phyloP scores from a whole-genome alignment of 2,113 vertebrate species.

The Struthidea cinerea region DNA sequence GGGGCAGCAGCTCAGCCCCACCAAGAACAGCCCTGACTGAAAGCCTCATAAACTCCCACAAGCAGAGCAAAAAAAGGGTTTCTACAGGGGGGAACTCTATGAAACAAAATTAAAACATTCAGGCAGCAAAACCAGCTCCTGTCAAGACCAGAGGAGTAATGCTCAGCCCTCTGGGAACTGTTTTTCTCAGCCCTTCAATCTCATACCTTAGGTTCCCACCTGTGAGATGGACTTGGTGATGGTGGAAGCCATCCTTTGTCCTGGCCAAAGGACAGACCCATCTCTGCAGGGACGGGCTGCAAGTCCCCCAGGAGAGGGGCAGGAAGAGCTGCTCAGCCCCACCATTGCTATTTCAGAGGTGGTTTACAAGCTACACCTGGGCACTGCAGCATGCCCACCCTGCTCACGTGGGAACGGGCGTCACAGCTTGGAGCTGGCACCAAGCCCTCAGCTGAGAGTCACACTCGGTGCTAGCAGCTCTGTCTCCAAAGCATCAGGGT shows the following conservation, averaged over 20 bases:
- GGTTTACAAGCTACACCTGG: background rate
- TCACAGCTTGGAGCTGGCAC: background rate
- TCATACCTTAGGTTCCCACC: background rate
- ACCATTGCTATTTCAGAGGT: background rate
- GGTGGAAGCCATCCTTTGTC: background rate
- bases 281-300: fast-evolving
- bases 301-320: background rate
- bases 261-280: background rate
- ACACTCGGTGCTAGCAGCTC: fast-evolving
- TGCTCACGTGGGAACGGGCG: background rate
- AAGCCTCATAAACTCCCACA: background rate
- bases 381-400: background rate
- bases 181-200: background rate
- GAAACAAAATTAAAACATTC: background rate
- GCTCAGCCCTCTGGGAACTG: background rate
- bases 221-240: background rate
- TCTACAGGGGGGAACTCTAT: background rate
- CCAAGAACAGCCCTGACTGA: background rate
- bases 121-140: background rate
- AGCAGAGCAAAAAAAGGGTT: background rate
- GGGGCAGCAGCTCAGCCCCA: background rate
- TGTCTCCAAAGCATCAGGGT: background rate
- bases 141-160: background rate
- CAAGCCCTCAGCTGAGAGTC: background rate
- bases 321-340: background rate